Evolutionary conservation across 2,113 vertebrate genomes (phyloP).

Genomic region (Rhynchomys soricoides): DNA sequence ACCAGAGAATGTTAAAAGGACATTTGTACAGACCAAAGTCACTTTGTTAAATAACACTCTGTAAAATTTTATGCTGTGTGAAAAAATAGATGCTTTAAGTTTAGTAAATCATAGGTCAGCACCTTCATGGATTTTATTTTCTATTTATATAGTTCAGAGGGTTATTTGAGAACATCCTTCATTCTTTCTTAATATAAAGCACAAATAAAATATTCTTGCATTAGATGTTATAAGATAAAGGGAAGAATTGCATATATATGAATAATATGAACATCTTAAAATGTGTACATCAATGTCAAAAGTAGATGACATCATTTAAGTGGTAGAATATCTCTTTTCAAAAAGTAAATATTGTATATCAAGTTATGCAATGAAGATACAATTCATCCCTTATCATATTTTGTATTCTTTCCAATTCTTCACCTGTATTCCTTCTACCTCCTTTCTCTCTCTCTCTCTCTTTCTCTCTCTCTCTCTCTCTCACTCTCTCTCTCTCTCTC

Average conservation of each 20-base stretch:
- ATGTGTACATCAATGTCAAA: background rate
- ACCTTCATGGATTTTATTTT: background rate
- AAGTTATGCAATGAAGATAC: too few species aligned
- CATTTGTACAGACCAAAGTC: conserved; percentile 24
- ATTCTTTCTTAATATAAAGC: background rate
- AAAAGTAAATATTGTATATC: background rate
- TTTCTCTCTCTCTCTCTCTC: background rate
- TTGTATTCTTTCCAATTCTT: background rate
- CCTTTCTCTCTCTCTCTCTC: background rate
- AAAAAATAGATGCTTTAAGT: conserved; percentile 44
- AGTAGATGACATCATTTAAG: background rate
- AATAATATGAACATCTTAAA: background rate
- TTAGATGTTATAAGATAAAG: background rate
- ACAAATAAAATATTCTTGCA: background rate
- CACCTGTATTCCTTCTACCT: accelerated
- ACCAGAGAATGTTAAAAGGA: conserved; percentile 61
- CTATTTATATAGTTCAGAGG: background rate
- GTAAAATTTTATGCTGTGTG: background rate
- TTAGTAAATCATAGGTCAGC: conserved; percentile 28
- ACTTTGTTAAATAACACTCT: conserved; percentile 33
- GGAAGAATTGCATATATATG: background rate
- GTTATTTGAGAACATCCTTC: background rate
- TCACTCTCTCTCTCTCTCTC: background rate
- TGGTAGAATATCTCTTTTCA: too few species aligned
- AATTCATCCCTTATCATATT: background rate